These are phyloP conservation scores for Siderastrea radians DNA, from an alignment of 92 coral and sea anemone genomes.

Conservation along the genomic window DNA sequence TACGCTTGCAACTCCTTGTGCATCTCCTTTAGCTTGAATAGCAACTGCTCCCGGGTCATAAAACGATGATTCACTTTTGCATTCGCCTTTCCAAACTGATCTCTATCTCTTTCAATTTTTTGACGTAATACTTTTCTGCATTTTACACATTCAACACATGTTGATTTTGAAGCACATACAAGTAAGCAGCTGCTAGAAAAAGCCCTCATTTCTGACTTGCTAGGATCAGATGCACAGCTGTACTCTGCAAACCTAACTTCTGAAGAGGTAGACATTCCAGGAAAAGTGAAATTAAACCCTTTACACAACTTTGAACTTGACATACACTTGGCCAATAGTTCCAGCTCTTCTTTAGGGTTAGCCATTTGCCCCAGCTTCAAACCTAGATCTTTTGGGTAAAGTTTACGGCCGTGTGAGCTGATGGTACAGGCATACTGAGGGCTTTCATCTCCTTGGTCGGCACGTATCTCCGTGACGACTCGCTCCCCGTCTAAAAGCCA, in stretches of 20 bases:
- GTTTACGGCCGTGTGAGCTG: slow-evolving; percentile 1
- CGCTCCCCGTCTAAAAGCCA: slow-evolving; percentile 2
- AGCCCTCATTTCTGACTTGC: not conserved
- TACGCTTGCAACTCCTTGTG: not conserved
- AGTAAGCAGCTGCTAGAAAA: not conserved
- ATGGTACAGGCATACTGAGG: not conserved
- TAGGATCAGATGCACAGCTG: not conserved
- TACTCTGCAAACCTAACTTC: not conserved
- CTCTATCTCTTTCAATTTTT: not conserved
- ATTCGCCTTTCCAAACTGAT: not conserved
- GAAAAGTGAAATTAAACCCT: not conserved
- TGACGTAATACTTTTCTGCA: not conserved
- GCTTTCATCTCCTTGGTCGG: not conserved
- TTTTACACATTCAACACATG: not conserved
- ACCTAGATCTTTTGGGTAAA: not conserved
- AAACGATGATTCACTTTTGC: not conserved
- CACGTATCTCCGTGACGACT: slow-evolving; percentile 1
- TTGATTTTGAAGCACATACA: not conserved
- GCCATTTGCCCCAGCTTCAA: not conserved
- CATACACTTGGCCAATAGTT: not conserved
- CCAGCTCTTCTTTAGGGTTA: not conserved
- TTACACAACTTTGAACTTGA: not conserved
- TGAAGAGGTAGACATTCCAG: not conserved
- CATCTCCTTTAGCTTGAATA: not conserved
- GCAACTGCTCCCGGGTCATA: not conserved